Conservation (phyloP, 35 echinoderm and acorn worm species). For the Amphiura filiformis region DNA sequence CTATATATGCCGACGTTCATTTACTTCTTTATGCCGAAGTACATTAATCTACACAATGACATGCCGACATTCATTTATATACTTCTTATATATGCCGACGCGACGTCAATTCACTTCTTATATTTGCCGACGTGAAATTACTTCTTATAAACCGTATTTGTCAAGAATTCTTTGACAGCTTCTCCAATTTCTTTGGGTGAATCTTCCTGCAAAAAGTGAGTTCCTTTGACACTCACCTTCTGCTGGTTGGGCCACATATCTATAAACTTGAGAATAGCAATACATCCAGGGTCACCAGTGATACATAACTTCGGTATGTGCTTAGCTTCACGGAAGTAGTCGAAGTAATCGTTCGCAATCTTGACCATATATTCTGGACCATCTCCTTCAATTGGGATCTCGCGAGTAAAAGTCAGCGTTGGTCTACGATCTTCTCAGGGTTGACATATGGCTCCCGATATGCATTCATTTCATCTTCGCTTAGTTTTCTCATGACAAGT, state of each 20-base stretch:
- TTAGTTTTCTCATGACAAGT: conserved; percentile 49
- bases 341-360: conserved; percentile 42
- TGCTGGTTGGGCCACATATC: conserved; percentile 61
- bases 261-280: background rate
- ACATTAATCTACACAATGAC: no score
- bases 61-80: no score
- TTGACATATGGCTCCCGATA: conserved; percentile 70
- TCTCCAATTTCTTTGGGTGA: conserved; percentile 71
- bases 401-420: conserved; percentile 75
- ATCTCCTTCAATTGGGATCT: conserved; percentile 68
- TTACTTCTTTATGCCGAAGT: no score
- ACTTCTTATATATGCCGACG: no score
- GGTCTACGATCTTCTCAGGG: conserved; percentile 74
- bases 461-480: conserved; percentile 68
- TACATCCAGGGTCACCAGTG: conserved; percentile 61
- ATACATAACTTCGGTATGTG: conserved; percentile 77
- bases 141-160: no score
- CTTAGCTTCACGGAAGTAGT: conserved; percentile 32
- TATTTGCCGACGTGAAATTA: no score
- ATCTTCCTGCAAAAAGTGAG: conserved; percentile 84
- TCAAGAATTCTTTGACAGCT: conserved; percentile 61
- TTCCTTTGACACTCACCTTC: conserved; percentile 40
- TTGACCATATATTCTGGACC: conserved; percentile 77
- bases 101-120: no score
- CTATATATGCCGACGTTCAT: no score